Evolutionary conservation across 2,888 invertebrate species (phyloP), one percentile per base, ranked within the genome.

Genomic region (Sesamia inferens): DNA sequence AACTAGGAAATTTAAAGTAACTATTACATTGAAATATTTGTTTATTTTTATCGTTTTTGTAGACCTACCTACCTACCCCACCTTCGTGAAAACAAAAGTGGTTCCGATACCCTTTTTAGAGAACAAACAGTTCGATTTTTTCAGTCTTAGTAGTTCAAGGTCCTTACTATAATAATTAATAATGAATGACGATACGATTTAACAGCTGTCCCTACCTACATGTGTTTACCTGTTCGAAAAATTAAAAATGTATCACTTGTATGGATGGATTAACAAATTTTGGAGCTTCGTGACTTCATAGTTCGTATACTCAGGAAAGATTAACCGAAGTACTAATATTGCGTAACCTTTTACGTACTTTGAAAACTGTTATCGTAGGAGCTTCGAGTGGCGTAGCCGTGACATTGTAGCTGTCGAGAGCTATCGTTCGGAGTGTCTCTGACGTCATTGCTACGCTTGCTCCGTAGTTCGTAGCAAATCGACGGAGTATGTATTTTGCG

Each of bases 361-460:
- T 31, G 5, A 51, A 63, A 24, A 10, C 8, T 14, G n/a, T 6
- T 31, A 31, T 14, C 55, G 31, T 61, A 61, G 39, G 5, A 6
- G 22, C 47, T 68, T 19, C 48, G 6, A 22, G 39, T 39, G 19
- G 19, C 68, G 68, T 69, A 68, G 31, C 68, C 68, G 6, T 69
- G 48, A 68, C 68, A 69, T 39, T 69, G 68, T 10, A 48, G 39
- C 39, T 68, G 68, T 19, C 39, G 31, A n/a, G 11, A 68, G n/a
- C 14, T n/a, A 68, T 5, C 44, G 65, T 64, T 31, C 64, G 6
- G 10, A n/a, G 31, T 19, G 44, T 11, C 16, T 47, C 31, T 68
- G 68, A 68, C 68, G 68, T 68, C 68, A 68, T 22, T 66, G 47
- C 66, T 66, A 66, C 16, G 22, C 61, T 66, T 62, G 8, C 42